Conservation (phyloP, 2,113 vertebrate species). For the Patagioenas fasciata region DNA sequence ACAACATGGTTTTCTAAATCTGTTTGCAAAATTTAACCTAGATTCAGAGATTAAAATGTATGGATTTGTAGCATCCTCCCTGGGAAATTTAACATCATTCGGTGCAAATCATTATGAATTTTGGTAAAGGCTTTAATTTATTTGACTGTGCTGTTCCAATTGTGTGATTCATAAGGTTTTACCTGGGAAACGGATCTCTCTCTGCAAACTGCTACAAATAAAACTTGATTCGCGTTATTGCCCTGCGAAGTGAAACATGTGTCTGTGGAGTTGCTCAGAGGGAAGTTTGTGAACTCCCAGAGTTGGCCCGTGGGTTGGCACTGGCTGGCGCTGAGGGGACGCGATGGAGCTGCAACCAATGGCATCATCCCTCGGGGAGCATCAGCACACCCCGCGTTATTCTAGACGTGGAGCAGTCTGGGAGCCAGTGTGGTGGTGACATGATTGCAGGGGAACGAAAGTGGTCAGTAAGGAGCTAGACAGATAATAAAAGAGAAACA, state of each 20-base stretch:
- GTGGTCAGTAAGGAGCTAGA: neutral
- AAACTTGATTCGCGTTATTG: neutral
- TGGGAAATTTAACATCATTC: neutral
- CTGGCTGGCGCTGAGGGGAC: neutral
- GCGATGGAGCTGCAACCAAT: neutral
- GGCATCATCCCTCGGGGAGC: neutral
- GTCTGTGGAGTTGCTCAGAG: neutral
- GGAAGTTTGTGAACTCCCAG: fast-evolving
- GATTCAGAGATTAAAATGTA: neutral
- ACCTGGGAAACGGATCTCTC: neutral
- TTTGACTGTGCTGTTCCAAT: neutral
- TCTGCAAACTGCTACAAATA: neutral
- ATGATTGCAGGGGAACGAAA: neutral
- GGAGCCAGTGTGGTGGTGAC: neutral
- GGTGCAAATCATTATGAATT: neutral
- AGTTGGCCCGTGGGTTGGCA: neutral
- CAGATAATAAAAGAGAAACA: neutral
- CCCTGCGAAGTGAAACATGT: neutral
- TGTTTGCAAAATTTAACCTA: neutral
- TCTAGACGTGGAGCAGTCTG: fast-evolving
- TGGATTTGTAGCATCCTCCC: neutral
- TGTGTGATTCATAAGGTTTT: neutral
- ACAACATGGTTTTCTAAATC: neutral
- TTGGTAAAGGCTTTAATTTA: neutral
- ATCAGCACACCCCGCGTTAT: neutral